These are phyloP conservation scores for Amphibalanus amphitrite DNA, from an alignment of 1,140 invertebrate species.

Conservation along the genomic window DNA sequence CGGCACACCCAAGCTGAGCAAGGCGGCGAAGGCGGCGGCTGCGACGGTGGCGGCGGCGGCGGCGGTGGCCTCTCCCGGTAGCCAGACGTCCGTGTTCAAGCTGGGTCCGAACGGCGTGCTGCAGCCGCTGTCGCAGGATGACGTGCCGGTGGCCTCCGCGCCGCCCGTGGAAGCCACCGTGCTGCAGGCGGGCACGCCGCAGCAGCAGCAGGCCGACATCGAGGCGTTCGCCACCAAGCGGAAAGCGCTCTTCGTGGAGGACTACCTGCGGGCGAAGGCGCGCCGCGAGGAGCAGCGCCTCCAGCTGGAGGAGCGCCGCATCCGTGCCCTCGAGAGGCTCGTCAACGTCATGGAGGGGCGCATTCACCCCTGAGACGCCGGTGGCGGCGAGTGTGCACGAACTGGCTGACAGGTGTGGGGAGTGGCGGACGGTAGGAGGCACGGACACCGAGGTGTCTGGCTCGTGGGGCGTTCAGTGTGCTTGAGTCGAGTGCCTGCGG, in stretches of 20 bases:
- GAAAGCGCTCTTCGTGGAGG: not conserved
- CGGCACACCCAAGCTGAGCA: too few relatives aligned
- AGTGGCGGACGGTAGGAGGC: too few relatives aligned
- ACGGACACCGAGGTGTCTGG: too few relatives aligned
- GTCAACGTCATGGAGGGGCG: not conserved
- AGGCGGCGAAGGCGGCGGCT: too few relatives aligned
- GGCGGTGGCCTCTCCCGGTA: too few relatives aligned
- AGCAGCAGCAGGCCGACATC: not conserved
- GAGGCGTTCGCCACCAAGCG: not conserved
- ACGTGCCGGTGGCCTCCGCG: too few relatives aligned
- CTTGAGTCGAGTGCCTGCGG: too few relatives aligned
- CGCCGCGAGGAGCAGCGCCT: not conserved
- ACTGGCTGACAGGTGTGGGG: too few relatives aligned
- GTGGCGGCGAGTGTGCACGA: too few relatives aligned
- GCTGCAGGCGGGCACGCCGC: not conserved
- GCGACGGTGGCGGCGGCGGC: too few relatives aligned
- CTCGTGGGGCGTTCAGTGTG: too few relatives aligned
- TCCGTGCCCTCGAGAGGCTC: not conserved
- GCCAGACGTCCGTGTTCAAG: not conserved
- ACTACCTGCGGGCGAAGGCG: not conserved
- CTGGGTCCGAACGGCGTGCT: not conserved
- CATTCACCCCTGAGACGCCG: not conserved
- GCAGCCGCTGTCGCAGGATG: too few relatives aligned
- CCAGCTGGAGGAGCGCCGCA: not conserved
- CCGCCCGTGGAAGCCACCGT: not conserved